These are phyloP conservation scores for Acrossocheilus wenchowensis DNA, from an alignment of 2,797 vertebrate genomes.

Conservation along the genomic window DNA sequence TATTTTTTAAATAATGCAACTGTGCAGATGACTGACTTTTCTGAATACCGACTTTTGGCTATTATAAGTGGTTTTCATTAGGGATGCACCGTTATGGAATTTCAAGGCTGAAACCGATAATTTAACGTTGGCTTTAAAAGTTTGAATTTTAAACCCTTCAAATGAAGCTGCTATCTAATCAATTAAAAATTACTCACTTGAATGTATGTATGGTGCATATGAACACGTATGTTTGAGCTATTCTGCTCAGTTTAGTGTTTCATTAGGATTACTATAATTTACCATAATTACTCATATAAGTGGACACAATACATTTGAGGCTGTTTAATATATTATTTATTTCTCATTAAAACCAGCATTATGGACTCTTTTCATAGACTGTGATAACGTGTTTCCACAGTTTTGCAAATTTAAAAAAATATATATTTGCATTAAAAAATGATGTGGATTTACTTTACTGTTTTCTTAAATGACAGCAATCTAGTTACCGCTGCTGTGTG, in stretches of 20 bases:
- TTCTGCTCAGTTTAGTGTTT: background rate
- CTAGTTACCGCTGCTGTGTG: too few species aligned
- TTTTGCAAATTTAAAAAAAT: too few species aligned
- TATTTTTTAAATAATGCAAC: background rate
- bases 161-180: background rate
- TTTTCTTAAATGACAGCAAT: too few species aligned
- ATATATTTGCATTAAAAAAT: too few species aligned
- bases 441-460: too few species aligned
- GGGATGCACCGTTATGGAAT: background rate
- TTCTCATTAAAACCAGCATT: background rate
- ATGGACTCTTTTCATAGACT: too few species aligned
- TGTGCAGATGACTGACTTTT: background rate
- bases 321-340: background rate
- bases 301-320: background rate
- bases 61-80: background rate
- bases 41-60: background rate
- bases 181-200: background rate
- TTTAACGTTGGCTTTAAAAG: background rate
- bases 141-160: background rate
- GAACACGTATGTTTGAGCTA: background rate
- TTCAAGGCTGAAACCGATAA: background rate
- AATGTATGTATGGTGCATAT: background rate
- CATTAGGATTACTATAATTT: background rate
- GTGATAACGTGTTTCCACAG: too few species aligned
- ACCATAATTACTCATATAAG: background rate